Conservation (phyloP, 2,888 invertebrate genomes). For the Hipparchia semele region DNA sequence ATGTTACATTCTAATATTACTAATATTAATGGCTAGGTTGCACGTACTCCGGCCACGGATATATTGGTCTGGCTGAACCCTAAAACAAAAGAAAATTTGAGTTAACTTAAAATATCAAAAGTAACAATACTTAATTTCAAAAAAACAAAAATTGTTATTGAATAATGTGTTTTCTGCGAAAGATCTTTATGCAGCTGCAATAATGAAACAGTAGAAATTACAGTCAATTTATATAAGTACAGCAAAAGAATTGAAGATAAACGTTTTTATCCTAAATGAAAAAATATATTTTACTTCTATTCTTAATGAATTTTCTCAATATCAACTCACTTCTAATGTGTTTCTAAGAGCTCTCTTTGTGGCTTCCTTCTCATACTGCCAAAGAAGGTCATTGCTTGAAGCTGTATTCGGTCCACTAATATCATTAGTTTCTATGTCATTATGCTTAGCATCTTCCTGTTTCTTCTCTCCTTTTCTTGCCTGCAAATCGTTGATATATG, state of each 20-base stretch:
- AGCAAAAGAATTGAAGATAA: no score
- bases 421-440: slow-evolving; percentile 64
- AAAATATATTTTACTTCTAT: neutral
- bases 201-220: no score
- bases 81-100: slow-evolving; percentile 39
- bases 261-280: neutral
- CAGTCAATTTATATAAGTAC: no score
- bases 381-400: slow-evolving; percentile 62
- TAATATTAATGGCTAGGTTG: slow-evolving; percentile 58
- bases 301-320: slow-evolving; percentile 5
- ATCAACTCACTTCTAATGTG: slow-evolving; percentile 61
- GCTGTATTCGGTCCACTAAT: slow-evolving; percentile 52
- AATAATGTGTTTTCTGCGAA: no score
- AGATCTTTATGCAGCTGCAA: no score
- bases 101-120: no score
- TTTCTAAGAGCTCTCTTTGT: slow-evolving; percentile 58
- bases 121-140: no score
- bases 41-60: slow-evolving; percentile 71
- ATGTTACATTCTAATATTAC: slow-evolving; percentile 26
- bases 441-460: slow-evolving; percentile 67
- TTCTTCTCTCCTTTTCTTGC: slow-evolving; percentile 49
- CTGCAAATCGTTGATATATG: slow-evolving; percentile 52
- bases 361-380: slow-evolving; percentile 72
- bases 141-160: no score
- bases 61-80: slow-evolving; percentile 59